Percentiles rank a stretch among this genome's conserved stretches.
phyloP scores from a whole-genome alignment of 2,888 invertebrate genomes.

The Phortica okadai region DNA sequence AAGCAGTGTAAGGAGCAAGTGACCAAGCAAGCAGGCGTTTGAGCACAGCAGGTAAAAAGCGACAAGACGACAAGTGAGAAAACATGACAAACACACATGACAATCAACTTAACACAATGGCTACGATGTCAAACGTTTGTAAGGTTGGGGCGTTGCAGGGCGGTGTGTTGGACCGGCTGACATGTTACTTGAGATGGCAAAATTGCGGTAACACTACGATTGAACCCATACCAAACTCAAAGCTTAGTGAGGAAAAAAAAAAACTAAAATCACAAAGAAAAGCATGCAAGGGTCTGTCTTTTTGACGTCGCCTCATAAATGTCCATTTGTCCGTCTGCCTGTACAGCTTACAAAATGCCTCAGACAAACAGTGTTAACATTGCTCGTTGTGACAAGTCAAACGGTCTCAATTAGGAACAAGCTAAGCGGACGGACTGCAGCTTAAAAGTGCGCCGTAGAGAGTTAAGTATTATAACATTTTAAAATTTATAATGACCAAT shows the following conservation, averaged over 20 bases:
- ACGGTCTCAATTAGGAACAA: slow-evolving; percentile 40
- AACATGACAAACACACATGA: background rate
- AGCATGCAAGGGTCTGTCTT: background rate
- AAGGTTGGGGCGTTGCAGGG: background rate
- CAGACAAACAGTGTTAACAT: slow-evolving; percentile 37
- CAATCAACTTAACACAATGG: background rate
- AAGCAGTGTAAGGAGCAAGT: slow-evolving; percentile 5
- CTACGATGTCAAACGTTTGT: background rate
- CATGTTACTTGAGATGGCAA: slow-evolving; percentile 1
- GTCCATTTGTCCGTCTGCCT: background rate
- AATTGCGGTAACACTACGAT: no score
- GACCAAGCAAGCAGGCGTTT: background rate
- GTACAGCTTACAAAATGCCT: background rate
- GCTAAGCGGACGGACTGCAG: no score
- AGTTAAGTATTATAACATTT: no score
- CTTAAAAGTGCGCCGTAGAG: no score
- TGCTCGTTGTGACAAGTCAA: slow-evolving; percentile 40
- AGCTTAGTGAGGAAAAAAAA: no score
- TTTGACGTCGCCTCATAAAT: background rate
- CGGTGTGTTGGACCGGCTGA: slow-evolving; percentile 43
- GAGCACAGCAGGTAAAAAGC: background rate
- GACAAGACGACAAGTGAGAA: background rate
- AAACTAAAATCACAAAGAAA: no score
- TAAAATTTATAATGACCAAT: no score
- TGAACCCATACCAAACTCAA: no score